Base-by-base conservation (phyloP, 2,797 vertebrate genomes). In the Hafferia zeledoni region DNA sequence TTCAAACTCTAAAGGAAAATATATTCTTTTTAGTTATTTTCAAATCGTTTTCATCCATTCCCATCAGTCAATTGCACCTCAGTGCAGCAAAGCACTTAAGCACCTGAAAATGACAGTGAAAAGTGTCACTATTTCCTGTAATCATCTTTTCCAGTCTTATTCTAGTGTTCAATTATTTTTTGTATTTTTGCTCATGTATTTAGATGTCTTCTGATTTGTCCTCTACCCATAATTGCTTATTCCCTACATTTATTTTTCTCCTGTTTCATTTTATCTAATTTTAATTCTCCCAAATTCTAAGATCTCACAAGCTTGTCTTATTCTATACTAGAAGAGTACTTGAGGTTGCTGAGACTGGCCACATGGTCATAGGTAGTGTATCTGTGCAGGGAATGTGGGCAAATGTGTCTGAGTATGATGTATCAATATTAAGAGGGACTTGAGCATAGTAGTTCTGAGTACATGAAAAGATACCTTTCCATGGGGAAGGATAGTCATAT, bases 381-480 rank as follows among this genome's bases (percentile, higher is more conserved):
- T 25, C 18, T 55, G 6, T 49, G 15, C 16, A 49, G 30, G 25
- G 57, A 71, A 46, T 0, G 0, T 25, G 15, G 33, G 11, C 10
- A 57, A 56, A 46, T 24, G 10, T 63, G 9, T 72, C 50, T 72
- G 49, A 47, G 5, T 31, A 44, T 9, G 13, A 47, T 2, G 1
- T 1, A 5, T 39, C 15, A 43, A 28, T 59, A 28, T 41, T 28
- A 80, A 60, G 19, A 57, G 28, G 28, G 87, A 43, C 28, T 49
- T 85, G 35, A 53, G 2, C 60, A 9, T 19, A 24, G 20, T 59
- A 25, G 8, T 52, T 92, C 18, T 30, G 47, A 9, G 13, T 47
- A 22, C 25, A 20, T 30, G 37, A 41, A 5, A 72, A 84, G 46
- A 24, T 13, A 35, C 3, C 6, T n/a, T 82, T 55, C 47, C 19